Percentiles rank a stretch among this genome's conserved stretches.
Evolutionary conservation across 1,140 invertebrate genomes (phyloP).

Genomic region (Zaprionus vittiger): DNA sequence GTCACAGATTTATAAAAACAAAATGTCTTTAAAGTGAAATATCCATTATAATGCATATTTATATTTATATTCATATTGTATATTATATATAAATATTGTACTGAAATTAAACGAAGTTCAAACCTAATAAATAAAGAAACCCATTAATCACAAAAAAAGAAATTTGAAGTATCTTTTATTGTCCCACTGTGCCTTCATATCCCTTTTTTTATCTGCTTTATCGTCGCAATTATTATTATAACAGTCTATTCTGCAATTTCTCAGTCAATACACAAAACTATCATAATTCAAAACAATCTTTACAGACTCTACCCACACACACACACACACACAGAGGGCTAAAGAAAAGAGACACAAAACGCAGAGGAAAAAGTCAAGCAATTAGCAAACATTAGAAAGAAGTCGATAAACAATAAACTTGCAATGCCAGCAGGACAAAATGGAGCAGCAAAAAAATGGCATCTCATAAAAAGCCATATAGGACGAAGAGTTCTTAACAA

Average conservation of each 20-base stretch:
- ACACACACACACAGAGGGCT: neutral
- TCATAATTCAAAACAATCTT: slow-evolving; percentile 15
- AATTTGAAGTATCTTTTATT: too few species aligned
- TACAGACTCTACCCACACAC: neutral
- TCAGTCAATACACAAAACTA: neutral
- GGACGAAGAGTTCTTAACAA: slow-evolving; percentile 37
- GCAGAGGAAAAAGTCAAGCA: slow-evolving; percentile 28
- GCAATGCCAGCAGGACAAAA: slow-evolving; percentile 1
- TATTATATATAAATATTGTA: too few species aligned
- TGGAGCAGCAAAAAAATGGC: slow-evolving; percentile 2
- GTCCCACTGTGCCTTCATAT: neutral
- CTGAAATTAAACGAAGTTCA: too few species aligned
- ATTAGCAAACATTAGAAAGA: slow-evolving; percentile 41
- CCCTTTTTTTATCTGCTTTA: neutral
- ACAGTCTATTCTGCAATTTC: neutral
- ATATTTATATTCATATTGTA: too few species aligned
- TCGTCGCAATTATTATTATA: neutral
- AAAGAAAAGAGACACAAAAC: neutral
- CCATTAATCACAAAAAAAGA: too few species aligned
- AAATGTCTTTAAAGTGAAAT: neutral
- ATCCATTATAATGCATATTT: too few species aligned
- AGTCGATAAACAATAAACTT: slow-evolving; percentile 44
- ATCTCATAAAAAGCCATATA: slow-evolving; percentile 66
- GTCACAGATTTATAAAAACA: slow-evolving; percentile 26
- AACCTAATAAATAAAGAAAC: too few species aligned